phyloP scores from a whole-genome alignment of 2,113 vertebrate genomes.

The Coryphaenoides rupestris region DNA sequence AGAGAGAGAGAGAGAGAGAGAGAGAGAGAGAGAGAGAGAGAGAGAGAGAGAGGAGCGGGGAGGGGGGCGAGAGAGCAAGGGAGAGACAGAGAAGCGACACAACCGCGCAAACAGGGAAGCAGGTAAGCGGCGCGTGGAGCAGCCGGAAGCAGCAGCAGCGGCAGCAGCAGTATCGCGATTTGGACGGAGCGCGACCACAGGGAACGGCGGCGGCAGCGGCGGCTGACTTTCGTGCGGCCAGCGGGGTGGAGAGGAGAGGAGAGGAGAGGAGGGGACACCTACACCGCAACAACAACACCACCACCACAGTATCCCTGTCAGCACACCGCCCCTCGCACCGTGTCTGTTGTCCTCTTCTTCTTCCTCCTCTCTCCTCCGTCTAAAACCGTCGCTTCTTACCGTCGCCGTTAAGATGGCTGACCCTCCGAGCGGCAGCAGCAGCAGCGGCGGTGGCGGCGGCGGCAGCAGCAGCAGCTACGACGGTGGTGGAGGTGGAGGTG shows the following conservation, averaged over 20 bases:
- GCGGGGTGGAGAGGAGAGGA: constrained; percentile 26
- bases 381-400: constrained; percentile 62
- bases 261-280: constrained; percentile 49
- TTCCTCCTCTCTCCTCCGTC: constrained; percentile 31
- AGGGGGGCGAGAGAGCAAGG: neutral
- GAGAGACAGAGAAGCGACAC: constrained; percentile 22
- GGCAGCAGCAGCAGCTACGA: constrained; percentile 66
- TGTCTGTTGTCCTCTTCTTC: too few relatives aligned
- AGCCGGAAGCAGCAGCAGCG: constrained; percentile 57
- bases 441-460: too few relatives aligned
- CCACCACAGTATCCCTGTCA: constrained; percentile 40
- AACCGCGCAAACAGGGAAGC: constrained; percentile 42
- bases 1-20: neutral
- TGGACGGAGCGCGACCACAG: constrained; percentile 39
- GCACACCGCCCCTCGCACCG: constrained; percentile 22
- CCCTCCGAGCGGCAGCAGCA: too few relatives aligned
- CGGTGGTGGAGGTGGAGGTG: too few relatives aligned
- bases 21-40: neutral
- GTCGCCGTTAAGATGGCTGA: constrained; percentile 78
- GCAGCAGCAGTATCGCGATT: constrained; percentile 36
- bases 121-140: constrained; percentile 45
- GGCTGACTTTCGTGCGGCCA: constrained; percentile 48
- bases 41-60: constrained; percentile 2
- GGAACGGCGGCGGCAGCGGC: too few relatives aligned
- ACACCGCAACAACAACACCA: constrained; percentile 43